Conservation (phyloP, 2,797 vertebrate genomes). For the Pseudochirops corinnae region DNA sequence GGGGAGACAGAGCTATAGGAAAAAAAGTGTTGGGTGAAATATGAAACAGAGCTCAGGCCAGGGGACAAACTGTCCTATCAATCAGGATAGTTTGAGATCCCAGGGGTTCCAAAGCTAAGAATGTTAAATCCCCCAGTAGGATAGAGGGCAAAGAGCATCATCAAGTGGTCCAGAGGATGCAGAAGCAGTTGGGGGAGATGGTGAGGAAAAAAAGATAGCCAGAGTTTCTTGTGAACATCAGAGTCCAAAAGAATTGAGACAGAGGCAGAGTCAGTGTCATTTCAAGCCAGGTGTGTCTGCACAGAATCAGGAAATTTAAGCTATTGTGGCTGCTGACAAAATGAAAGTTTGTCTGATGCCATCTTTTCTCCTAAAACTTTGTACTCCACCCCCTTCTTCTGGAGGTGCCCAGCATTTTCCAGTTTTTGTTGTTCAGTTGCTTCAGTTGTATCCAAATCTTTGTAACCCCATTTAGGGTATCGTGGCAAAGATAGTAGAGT, state of each 20-base stretch:
- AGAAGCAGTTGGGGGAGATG: neutral
- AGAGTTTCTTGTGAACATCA: neutral
- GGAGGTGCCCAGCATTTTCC: neutral
- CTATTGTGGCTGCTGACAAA: neutral
- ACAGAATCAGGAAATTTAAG: neutral
- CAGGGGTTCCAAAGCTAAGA: neutral
- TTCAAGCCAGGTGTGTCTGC: neutral
- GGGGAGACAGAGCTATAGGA: neutral
- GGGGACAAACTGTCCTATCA: neutral
- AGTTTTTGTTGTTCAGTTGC: neutral
- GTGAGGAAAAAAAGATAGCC: neutral
- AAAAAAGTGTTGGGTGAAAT: neutral
- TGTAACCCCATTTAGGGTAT: neutral
- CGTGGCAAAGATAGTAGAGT: neutral
- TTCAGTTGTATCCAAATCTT: neutral
- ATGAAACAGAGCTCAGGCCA: neutral
- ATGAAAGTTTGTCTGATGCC: neutral
- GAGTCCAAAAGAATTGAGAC: neutral
- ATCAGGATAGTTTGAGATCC: neutral
- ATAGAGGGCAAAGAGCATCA: neutral
- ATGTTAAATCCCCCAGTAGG: neutral
- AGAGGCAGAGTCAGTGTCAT: neutral
- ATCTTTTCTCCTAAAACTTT: neutral
- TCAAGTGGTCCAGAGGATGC: neutral
- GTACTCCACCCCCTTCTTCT: too few species aligned